These are phyloP conservation scores for Leptonema lineaticorne DNA, from an alignment of 1,140 invertebrate genomes.

Conservation along the genomic window DNA sequence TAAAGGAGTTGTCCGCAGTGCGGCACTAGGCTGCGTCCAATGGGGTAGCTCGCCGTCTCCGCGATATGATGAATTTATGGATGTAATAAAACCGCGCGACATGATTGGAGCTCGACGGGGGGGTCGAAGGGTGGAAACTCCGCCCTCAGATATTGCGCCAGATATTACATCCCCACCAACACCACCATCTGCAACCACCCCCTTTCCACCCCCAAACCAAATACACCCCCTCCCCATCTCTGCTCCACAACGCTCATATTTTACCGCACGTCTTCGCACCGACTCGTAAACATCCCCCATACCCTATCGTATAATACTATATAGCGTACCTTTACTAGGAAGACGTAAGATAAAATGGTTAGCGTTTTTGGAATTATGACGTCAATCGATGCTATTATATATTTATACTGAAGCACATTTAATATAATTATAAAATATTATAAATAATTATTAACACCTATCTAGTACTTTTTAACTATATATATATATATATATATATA, in stretches of 20 bases:
- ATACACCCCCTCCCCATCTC: neutral
- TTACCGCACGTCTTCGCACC: neutral
- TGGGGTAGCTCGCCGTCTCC: slow-evolving; percentile 49
- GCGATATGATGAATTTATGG: slow-evolving; percentile 63
- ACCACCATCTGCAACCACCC: slow-evolving; percentile 1
- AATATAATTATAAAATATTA: too few species aligned
- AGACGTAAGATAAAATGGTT: too few species aligned
- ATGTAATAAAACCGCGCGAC: slow-evolving; percentile 62
- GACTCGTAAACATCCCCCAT: neutral
- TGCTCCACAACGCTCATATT: slow-evolving; percentile 14
- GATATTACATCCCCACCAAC: neutral
- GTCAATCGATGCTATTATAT: too few species aligned
- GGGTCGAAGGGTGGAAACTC: neutral
- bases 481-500: neutral
- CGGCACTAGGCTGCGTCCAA: slow-evolving; percentile 53
- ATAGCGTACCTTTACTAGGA: too few species aligned
- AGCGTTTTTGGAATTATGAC: too few species aligned
- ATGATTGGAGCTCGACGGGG: slow-evolving; percentile 50
- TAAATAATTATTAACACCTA: too few species aligned
- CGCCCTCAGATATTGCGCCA: neutral
- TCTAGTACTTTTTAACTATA: too few species aligned
- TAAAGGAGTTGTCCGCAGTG: slow-evolving; percentile 50
- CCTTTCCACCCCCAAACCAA: neutral
- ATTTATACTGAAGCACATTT: too few species aligned
- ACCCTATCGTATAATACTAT: neutral